Percentiles rank a stretch among this genome's conserved stretches.
Evolutionary conservation across 2,113 vertebrate species (phyloP).

Genomic region (Smithornis capensis): DNA sequence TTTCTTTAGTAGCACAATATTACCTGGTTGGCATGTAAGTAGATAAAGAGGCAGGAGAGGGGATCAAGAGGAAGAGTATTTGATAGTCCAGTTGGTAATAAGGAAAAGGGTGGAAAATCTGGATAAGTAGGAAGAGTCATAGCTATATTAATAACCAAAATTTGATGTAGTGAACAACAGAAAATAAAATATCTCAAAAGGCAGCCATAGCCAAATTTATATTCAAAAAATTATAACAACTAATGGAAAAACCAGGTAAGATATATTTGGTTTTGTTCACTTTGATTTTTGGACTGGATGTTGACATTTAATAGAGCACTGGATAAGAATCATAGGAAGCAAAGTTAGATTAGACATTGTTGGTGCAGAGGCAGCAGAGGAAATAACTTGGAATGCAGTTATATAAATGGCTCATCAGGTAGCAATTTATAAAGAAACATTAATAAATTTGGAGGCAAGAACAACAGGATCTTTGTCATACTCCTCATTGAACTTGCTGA

Average conservation of each 20-base stretch:
- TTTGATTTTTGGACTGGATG: background rate
- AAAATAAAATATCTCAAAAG: background rate
- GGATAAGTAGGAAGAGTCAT: background rate
- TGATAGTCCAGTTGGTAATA: background rate
- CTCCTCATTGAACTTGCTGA: background rate
- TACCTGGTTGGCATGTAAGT: background rate
- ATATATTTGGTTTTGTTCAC: background rate
- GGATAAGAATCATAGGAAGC: slow-evolving; percentile 44
- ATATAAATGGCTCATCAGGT: background rate
- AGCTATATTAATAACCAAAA: background rate
- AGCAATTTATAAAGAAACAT: background rate
- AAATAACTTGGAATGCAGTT: background rate
- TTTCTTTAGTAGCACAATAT: background rate
- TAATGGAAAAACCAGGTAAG: background rate
- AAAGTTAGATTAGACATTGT: slow-evolving; percentile 20
- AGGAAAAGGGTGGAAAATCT: background rate
- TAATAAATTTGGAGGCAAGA: background rate
- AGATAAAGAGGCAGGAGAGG: background rate
- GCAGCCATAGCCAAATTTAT: background rate
- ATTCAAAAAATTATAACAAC: background rate
- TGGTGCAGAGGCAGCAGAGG: slow-evolving; percentile 13
- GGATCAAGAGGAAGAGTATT: background rate
- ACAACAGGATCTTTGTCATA: slow-evolving; percentile 35
- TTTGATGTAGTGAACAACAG: background rate
- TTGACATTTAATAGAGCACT: background rate